Conservation (phyloP, 2,797 vertebrate species). For the Carcharodon carcharias region DNA sequence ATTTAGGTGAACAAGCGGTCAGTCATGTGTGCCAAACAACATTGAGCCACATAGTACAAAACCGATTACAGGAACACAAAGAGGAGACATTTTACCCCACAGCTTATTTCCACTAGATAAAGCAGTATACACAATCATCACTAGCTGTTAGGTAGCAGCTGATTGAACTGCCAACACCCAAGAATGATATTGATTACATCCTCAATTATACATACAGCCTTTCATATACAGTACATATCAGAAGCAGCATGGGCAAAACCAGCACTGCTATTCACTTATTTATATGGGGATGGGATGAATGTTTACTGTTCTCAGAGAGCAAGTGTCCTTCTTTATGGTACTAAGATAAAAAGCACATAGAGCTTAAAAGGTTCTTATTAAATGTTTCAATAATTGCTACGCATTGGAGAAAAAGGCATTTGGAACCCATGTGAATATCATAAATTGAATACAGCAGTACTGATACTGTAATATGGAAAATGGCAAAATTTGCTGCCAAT, state of each 20-base stretch:
- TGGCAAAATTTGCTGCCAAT: background rate
- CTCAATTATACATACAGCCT: constrained; percentile 30
- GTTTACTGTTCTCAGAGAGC: background rate
- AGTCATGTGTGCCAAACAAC: constrained; percentile 31
- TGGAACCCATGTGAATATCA: background rate
- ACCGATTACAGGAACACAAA: constrained; percentile 32
- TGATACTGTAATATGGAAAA: background rate
- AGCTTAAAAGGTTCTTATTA: background rate
- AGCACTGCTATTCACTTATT: constrained; percentile 10
- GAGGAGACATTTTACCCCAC: constrained; percentile 33
- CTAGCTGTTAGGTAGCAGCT: background rate
- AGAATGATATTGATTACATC: constrained; percentile 29
- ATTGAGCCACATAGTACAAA: constrained; percentile 27
- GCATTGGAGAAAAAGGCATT: background rate
- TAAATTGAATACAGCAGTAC: background rate
- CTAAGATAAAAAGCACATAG: background rate
- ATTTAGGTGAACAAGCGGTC: constrained; percentile 5
- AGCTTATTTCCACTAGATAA: constrained; percentile 36
- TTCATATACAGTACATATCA: constrained; percentile 28
- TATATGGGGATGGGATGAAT: background rate
- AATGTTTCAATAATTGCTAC: background rate
- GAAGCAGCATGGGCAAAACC: background rate
- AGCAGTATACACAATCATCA: constrained; percentile 34
- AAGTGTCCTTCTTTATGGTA: background rate
- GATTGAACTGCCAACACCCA: constrained; percentile 7